These are phyloP conservation scores for Elephas maximus DNA, from an alignment of 2,113 vertebrate genomes.

Conservation along the genomic window DNA sequence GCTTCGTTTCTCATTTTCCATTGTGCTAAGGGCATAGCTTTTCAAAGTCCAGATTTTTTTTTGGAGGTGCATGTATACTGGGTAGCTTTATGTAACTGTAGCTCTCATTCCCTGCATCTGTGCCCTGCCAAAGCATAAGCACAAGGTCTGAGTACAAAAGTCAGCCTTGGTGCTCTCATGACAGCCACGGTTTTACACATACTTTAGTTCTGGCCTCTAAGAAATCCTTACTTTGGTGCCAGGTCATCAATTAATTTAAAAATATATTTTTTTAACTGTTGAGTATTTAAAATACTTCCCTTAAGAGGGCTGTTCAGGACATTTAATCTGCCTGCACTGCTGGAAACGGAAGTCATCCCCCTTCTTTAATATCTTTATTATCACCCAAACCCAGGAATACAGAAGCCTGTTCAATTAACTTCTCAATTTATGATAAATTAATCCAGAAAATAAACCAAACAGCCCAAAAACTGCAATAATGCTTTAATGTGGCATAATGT, in stretches of 20 bases:
- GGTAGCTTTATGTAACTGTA: not conserved
- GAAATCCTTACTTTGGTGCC: not conserved
- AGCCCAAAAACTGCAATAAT: not conserved
- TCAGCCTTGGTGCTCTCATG: not conserved
- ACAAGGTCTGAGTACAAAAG: not conserved
- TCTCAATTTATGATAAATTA: conserved; percentile 12
- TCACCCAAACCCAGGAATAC: not conserved
- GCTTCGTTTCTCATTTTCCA: conserved; percentile 20
- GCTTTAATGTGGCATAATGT: conserved; percentile 23
- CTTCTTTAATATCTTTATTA: not conserved
- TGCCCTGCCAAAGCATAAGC: not conserved
- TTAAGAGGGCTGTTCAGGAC: not conserved
- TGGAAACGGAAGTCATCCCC: not conserved
- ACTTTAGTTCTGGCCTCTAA: not conserved
- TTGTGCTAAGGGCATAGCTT: not conserved
- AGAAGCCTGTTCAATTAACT: not conserved
- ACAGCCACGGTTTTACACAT: not conserved
- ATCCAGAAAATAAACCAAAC: conserved; percentile 48
- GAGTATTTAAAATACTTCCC: conserved; percentile 1
- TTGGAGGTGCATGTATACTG: not conserved
- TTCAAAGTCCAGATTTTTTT: conserved; percentile 25
- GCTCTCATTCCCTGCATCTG: not conserved
- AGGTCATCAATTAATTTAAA: conserved; percentile 16
- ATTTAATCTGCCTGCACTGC: not conserved
- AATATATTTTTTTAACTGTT: not conserved